A percentile compares a stretch with the other conserved stretches of the same genome.
These are phyloP conservation scores for Ophion ellenae DNA, from an alignment of 2,888 invertebrate species.

Conservation along the genomic window DNA sequence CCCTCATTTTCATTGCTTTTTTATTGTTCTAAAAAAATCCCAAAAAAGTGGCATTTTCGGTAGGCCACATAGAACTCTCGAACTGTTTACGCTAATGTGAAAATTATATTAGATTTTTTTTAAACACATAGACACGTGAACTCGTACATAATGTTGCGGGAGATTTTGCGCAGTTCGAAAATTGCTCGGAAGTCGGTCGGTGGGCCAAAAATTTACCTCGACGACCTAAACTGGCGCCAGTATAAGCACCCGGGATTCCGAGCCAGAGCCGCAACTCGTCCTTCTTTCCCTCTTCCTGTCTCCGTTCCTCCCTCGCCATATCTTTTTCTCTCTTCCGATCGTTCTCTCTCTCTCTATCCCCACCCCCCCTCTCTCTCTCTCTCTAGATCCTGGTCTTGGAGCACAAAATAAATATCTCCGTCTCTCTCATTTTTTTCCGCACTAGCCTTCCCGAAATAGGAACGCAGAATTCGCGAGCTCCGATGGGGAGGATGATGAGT, in stretches of 20 bases:
- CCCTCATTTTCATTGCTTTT: no score
- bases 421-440: constrained; percentile 4
- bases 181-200: constrained; percentile 67
- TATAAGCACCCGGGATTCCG: constrained; percentile 48
- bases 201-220: constrained; percentile 67
- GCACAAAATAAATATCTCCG: not conserved
- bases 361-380: not conserved
- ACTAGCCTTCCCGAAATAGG: constrained; percentile 34
- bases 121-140: not conserved
- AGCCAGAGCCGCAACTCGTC: constrained; percentile 43
- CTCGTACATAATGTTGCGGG: constrained; percentile 29
- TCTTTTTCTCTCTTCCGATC: not conserved
- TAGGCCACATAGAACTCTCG: no score
- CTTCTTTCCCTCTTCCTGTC: not conserved
- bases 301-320: not conserved
- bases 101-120: no score
- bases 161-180: constrained; percentile 61
- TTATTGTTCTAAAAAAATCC: no score
- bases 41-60: no score
- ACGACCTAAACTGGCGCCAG: constrained; percentile 61
- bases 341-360: not conserved
- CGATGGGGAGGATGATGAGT: constrained; percentile 31
- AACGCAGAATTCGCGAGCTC: constrained; percentile 37
- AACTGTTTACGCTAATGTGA: no score
- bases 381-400: no score